Evolutionary conservation across 2,797 vertebrate genomes (phyloP).

Genomic region (Natrix natrix): DNA sequence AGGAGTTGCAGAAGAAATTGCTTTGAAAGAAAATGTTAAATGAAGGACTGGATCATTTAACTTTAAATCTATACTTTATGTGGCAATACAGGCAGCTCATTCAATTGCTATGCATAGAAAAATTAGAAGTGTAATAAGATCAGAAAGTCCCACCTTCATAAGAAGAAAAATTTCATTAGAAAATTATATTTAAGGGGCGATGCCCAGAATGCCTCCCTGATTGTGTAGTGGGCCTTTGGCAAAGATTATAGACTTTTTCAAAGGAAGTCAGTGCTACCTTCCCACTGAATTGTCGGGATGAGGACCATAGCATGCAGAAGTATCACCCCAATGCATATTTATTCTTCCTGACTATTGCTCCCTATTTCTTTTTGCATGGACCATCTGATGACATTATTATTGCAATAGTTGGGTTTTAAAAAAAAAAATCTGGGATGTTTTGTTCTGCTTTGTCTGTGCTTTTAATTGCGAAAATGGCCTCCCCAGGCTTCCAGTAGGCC

Average conservation of each 20-base stretch:
- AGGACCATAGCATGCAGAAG: neutral
- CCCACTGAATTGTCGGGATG: neutral
- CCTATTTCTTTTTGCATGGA: neutral
- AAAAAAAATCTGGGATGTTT: neutral
- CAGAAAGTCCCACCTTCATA: slow-evolving; percentile 77
- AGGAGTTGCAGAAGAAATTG: slow-evolving; percentile 66
- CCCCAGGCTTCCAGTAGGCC: too few relatives aligned
- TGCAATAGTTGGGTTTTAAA: neutral
- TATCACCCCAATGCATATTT: neutral
- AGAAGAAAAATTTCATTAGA: slow-evolving; percentile 75
- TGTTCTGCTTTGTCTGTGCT: neutral
- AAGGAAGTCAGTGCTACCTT: neutral
- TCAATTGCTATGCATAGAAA: slow-evolving; percentile 74
- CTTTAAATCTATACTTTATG: slow-evolving; percentile 77
- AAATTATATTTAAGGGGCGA: slow-evolving; percentile 66
- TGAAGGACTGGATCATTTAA: slow-evolving; percentile 75
- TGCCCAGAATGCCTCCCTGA: slow-evolving; percentile 48
- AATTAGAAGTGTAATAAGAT: slow-evolving; percentile 73
- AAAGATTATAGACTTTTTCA: neutral
- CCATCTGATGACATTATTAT: neutral
- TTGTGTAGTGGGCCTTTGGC: slow-evolving; percentile 21
- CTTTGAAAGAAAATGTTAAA: slow-evolving; percentile 72
- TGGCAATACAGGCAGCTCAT: slow-evolving; percentile 71
- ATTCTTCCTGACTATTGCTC: neutral
- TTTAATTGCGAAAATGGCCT: neutral